Conservation (phyloP, 2,113 vertebrate species). For the Thomomys bottae region DNA sequence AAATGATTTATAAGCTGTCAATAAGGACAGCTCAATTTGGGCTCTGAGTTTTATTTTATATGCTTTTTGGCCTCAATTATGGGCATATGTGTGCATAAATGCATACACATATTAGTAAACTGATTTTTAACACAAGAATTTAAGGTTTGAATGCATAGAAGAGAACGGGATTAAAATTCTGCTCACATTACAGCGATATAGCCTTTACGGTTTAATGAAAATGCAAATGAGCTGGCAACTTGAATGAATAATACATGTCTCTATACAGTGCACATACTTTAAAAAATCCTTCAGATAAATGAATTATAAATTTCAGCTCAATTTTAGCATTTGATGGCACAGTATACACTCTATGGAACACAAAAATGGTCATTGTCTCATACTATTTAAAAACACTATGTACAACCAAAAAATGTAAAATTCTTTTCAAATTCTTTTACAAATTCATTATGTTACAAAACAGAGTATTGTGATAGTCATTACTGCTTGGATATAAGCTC, state of each 20-base stretch:
- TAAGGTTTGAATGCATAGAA: neutral
- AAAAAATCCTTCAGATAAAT: slow-evolving; percentile 55
- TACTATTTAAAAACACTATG: slow-evolving; percentile 53
- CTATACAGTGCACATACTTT: slow-evolving; percentile 49
- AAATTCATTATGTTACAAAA: neutral
- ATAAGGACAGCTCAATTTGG: neutral
- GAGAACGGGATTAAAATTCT: slow-evolving; percentile 65
- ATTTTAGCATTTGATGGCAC: slow-evolving; percentile 60
- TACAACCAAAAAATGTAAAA: slow-evolving; percentile 69
- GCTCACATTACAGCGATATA: slow-evolving; percentile 47
- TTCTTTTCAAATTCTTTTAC: slow-evolving; percentile 14
- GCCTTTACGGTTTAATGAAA: slow-evolving; percentile 76
- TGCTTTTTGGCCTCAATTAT: neutral
- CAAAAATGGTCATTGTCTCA: slow-evolving; percentile 64
- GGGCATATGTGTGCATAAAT: neutral
- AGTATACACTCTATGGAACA: slow-evolving; percentile 27
- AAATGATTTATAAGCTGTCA: slow-evolving; percentile 9
- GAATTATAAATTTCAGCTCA: slow-evolving; percentile 65
- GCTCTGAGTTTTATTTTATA: neutral
- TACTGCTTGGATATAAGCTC: neutral
- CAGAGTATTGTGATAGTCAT: neutral
- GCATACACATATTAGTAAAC: neutral
- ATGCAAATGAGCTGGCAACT: slow-evolving; percentile 69
- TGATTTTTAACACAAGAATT: slow-evolving; percentile 37
- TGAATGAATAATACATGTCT: slow-evolving; percentile 70